A percentile compares a stretch with the other conserved stretches of the same genome.
Evolutionary conservation across 2,888 invertebrate genomes (phyloP).

Genomic region (Drosophila aldrichi): DNA sequence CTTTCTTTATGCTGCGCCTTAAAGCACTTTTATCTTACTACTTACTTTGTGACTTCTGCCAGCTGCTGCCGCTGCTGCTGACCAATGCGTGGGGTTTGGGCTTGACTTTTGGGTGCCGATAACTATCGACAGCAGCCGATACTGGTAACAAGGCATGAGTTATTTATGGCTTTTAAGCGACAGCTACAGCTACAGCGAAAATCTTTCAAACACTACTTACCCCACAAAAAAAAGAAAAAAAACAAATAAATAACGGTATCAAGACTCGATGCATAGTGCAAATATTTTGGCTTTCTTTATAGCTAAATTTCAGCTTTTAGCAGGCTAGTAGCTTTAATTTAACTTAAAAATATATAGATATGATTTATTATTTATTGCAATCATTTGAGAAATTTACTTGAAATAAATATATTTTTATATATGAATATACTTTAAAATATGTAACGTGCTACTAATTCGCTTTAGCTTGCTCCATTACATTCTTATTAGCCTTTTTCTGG

Average conservation of each 20-base stretch:
- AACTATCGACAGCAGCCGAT: constrained; percentile 77
- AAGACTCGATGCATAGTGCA: constrained; percentile 12
- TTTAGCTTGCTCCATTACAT: background rate
- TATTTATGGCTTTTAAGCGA: constrained; percentile 78
- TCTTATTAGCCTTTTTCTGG: constrained; percentile 9
- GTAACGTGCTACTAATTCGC: background rate
- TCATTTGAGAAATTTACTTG: no score
- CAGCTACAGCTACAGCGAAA: constrained; percentile 62
- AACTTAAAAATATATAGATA: no score
- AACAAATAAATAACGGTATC: constrained; percentile 13
- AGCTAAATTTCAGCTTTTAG: background rate
- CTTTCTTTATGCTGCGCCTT: constrained; percentile 6
- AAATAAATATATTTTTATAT: no score
- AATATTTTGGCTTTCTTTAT: constrained; percentile 13
- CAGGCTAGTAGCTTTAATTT: background rate
- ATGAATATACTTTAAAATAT: no score
- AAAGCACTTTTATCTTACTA: constrained; percentile 13
- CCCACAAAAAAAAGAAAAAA: background rate
- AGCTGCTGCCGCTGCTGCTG: constrained; percentile 58
- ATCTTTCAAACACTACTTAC: constrained; percentile 36
- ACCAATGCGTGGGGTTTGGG: constrained; percentile 41
- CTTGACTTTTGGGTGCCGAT: constrained; percentile 49
- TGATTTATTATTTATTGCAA: no score
- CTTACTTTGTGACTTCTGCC: constrained; percentile 59
- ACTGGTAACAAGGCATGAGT: constrained; percentile 71